Conservation (phyloP, 2,797 vertebrate species). For the Octomys mimax region DNA sequence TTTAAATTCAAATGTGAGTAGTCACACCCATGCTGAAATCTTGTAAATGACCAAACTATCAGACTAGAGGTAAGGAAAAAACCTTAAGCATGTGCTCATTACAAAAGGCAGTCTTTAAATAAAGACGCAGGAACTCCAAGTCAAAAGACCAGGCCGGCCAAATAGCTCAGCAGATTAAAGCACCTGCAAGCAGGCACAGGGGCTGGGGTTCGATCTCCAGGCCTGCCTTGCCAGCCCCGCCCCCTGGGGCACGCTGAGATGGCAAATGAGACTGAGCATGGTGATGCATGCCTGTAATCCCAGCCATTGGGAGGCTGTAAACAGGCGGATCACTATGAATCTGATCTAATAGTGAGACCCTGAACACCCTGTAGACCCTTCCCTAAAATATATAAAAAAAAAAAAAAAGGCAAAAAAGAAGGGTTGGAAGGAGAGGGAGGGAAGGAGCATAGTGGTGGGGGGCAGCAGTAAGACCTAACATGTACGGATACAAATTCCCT, state of each 20-base stretch:
- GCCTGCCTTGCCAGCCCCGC: no score
- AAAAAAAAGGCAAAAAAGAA: not conserved
- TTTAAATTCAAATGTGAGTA: constrained; percentile 26
- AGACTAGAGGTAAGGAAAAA: not conserved
- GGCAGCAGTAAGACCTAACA: not conserved
- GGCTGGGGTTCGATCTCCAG: no score
- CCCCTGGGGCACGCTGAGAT: no score
- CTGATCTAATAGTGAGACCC: no score
- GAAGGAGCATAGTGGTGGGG: not conserved
- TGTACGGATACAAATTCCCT: not conserved
- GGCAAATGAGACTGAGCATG: no score
- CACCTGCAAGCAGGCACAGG: no score
- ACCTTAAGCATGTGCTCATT: not conserved
- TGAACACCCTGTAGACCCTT: no score
- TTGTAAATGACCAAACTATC: not conserved
- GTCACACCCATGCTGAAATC: constrained; percentile 19
- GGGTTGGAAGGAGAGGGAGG: not conserved
- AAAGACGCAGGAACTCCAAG: not conserved
- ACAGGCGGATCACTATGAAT: no score
- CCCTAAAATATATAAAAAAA: no score
- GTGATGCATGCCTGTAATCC: no score
- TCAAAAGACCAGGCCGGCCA: not conserved
- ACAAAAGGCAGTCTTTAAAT: constrained; percentile 29
- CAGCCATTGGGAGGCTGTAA: no score
- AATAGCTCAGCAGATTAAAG: no score